These are phyloP conservation scores for Drosophila hawaiiensis DNA, from an alignment of 2,888 invertebrate genomes.

Conservation along the genomic window DNA sequence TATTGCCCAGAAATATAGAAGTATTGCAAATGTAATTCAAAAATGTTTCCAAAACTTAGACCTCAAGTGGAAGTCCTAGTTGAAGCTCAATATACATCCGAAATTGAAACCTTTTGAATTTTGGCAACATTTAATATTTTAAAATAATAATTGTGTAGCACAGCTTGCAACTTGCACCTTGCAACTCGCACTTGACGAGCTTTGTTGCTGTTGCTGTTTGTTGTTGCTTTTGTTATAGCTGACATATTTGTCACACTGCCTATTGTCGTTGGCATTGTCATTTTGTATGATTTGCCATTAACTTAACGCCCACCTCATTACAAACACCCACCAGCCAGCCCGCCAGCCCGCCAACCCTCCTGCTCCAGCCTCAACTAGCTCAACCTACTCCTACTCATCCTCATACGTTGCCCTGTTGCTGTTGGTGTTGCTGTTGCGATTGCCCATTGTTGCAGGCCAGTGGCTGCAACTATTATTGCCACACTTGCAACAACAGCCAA, in stretches of 20 bases:
- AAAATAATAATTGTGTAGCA: neutral
- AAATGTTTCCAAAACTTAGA: neutral
- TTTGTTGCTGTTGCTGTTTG: slow-evolving; percentile 19
- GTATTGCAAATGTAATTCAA: neutral
- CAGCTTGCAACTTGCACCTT: neutral
- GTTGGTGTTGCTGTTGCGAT: slow-evolving; percentile 16
- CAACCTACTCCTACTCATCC: slow-evolving; percentile 32
- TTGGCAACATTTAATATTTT: neutral
- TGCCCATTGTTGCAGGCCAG: slow-evolving; percentile 48
- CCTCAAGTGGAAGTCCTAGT: too few relatives aligned
- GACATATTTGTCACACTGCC: slow-evolving; percentile 59
- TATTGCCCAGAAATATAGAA: neutral
- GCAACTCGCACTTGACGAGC: neutral
- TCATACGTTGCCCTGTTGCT: slow-evolving; percentile 26
- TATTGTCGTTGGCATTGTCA: slow-evolving; percentile 54
- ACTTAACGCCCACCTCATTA: neutral
- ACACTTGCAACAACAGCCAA: slow-evolving; percentile 44
- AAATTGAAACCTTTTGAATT: neutral
- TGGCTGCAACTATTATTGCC: slow-evolving; percentile 54
- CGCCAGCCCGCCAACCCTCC: neutral
- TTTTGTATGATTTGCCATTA: slow-evolving; percentile 52
- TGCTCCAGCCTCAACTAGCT: slow-evolving; percentile 7
- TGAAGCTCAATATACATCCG: neutral
- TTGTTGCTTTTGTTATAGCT: slow-evolving; percentile 39
- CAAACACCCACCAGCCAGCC: neutral